These are phyloP conservation scores for Pediacus dermestoides DNA, from an alignment of 2,888 invertebrate species.

Conservation along the genomic window DNA sequence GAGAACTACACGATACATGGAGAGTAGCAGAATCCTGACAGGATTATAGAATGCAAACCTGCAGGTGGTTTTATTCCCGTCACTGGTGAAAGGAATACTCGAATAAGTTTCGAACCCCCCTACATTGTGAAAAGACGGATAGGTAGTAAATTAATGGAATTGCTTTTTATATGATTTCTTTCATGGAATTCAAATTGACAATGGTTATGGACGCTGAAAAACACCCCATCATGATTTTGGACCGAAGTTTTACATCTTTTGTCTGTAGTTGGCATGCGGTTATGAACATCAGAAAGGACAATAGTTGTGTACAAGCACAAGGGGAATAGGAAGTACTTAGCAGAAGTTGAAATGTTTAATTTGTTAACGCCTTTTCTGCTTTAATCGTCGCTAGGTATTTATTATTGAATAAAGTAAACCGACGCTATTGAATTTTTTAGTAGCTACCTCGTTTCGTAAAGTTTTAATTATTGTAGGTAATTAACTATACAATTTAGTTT, in stretches of 20 bases:
- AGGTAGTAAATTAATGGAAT: slow-evolving; percentile 27
- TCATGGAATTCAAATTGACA: slow-evolving; percentile 8
- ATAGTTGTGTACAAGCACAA: slow-evolving; percentile 4
- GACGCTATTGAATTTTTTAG: no score
- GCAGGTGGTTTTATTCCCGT: slow-evolving; percentile 25
- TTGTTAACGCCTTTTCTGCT: slow-evolving; percentile 3
- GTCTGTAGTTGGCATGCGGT: neutral
- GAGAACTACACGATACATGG: slow-evolving; percentile 2
- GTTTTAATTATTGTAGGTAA: no score
- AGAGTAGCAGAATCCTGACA: slow-evolving; percentile 6
- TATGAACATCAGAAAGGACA: no score
- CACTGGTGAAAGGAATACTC: slow-evolving; percentile 25
- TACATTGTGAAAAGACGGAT: slow-evolving; percentile 11
- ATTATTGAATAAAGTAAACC: no score
- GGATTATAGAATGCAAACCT: slow-evolving; percentile 11
- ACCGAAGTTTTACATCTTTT: slow-evolving; percentile 3
- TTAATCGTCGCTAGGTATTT: no score
- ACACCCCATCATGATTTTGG: no score
- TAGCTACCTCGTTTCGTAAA: no score
- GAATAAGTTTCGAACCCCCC: slow-evolving; percentile 15
- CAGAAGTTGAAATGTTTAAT: slow-evolving; percentile 1
- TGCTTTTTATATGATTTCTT: slow-evolving; percentile 25
- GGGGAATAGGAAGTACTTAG: slow-evolving; percentile 2
- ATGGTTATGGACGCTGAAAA: slow-evolving; percentile 6
- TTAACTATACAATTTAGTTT: no score